Percentiles rank a stretch among this genome's conserved stretches.
Conservation (phyloP, 2,113 vertebrate genomes). For the human (Homo sapiens) region DNA sequence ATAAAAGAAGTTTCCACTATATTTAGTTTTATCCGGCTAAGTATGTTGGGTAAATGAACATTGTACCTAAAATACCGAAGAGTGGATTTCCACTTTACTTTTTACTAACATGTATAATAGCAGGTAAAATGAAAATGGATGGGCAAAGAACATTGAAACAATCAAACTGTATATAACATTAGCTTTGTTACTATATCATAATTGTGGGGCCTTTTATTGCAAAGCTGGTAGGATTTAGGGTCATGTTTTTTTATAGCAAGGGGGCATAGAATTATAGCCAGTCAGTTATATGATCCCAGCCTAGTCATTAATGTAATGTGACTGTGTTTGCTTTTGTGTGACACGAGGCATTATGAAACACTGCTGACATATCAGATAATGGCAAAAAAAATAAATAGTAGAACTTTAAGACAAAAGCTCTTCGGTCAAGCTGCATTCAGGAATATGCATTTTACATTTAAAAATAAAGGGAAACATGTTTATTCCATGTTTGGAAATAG, state of each 20-base stretch:
- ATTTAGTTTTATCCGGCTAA: not conserved
- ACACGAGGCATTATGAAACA: constrained; percentile 90
- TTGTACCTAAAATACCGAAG: not conserved
- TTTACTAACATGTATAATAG: not conserved
- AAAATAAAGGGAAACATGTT: constrained; percentile 13
- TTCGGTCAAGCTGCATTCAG: constrained; percentile 77
- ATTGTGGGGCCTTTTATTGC: constrained; percentile 65
- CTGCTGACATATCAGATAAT: constrained; percentile 87
- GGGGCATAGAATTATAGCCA: constrained; percentile 86
- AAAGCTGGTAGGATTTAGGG: constrained; percentile 78
- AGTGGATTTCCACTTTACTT: constrained; percentile 27
- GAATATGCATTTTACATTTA: constrained; percentile 79
- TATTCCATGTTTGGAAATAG: not conserved
- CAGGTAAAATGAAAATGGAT: constrained; percentile 17
- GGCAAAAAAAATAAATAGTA: constrained; percentile 92
- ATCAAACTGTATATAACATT: constrained; percentile 50
- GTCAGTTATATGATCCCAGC: constrained; percentile 83
- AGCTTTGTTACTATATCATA: constrained; percentile 62
- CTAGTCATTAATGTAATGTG: constrained; percentile 82
- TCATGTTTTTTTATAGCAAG: constrained; percentile 84
- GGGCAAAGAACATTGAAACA: constrained; percentile 65
- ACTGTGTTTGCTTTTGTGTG: constrained; percentile 95
- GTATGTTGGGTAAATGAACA: not conserved
- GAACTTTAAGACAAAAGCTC: constrained; percentile 82
- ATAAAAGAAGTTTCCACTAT: not conserved